Percentiles rank a stretch among this genome's conserved stretches.
phyloP scores from a whole-genome alignment of 1,140 invertebrate genomes.

The Leptopilina clavipes region DNA sequence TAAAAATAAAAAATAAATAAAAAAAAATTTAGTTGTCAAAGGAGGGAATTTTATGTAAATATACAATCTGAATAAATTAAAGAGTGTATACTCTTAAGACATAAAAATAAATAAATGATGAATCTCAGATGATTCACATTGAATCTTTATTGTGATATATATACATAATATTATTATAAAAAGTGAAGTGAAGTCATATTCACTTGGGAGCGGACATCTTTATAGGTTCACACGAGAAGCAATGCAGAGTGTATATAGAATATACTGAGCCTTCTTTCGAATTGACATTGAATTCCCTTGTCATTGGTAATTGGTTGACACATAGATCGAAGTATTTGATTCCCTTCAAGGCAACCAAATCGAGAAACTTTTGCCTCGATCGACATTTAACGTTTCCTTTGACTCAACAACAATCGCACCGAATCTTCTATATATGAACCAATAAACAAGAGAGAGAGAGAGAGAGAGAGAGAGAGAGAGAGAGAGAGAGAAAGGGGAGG shows the following conservation, averaged over 20 bases:
- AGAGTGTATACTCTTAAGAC: no score
- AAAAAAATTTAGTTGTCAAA: no score
- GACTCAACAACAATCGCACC: conserved; percentile 4
- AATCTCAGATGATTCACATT: background rate
- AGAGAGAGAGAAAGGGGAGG: background rate
- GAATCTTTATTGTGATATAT: background rate
- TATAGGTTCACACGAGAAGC: conserved; percentile 66
- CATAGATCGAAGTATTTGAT: conserved; percentile 58
- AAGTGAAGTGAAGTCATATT: conserved; percentile 44
- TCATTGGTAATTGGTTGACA: conserved; percentile 58
- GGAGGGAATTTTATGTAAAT: no score
- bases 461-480: no score
- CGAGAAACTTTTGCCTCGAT: conserved; percentile 49
- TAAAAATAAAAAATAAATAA: no score
- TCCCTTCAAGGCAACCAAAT: conserved; percentile 55
- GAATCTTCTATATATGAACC: conserved; percentile 3
- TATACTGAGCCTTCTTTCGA: conserved; percentile 52
- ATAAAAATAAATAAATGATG: background rate
- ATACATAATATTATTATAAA: no score
- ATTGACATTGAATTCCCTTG: conserved; percentile 63
- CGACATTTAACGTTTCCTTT: conserved; percentile 54
- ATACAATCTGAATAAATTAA: no score
- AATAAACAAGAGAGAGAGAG: background rate
- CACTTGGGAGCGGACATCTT: conserved; percentile 61
- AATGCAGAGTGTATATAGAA: conserved; percentile 46